A percentile compares a stretch with the other conserved stretches of the same genome.
These are phyloP conservation scores for Drusus annulatus DNA, from an alignment of 1,140 invertebrate genomes.

Conservation along the genomic window DNA sequence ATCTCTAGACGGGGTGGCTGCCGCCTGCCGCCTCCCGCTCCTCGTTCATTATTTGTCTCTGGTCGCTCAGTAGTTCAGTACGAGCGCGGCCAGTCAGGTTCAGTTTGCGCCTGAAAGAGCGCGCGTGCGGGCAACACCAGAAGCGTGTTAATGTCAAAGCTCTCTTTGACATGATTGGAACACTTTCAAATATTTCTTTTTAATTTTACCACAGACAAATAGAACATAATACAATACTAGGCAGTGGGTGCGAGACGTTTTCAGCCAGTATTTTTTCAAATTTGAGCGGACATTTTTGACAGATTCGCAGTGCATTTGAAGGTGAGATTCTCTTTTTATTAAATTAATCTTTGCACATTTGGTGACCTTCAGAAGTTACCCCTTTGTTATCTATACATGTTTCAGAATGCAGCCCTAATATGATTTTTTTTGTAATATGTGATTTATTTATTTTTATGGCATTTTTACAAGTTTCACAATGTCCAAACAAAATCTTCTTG, in stretches of 20 bases:
- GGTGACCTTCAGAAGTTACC: constrained; percentile 25
- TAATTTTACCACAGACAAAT: constrained; percentile 14
- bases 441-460: background rate
- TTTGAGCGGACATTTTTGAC: constrained; percentile 21
- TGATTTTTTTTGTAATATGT: background rate
- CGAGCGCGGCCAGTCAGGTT: constrained; percentile 13
- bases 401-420: too few species aligned
- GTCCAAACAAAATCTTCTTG: background rate
- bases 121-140: constrained; percentile 32
- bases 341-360: constrained; percentile 4
- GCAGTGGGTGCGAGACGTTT: constrained; percentile 1
- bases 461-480: background rate
- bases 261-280: background rate
- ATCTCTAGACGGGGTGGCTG: constrained; percentile 6
- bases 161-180: constrained; percentile 38
- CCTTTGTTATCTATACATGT: background rate
- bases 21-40: background rate
- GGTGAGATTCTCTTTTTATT: constrained; percentile 1
- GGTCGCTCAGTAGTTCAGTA: too few species aligned
- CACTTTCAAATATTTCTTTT: background rate
- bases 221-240: background rate
- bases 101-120: constrained; percentile 26
- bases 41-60: constrained; percentile 7
- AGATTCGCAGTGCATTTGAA: constrained; percentile 30
- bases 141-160: constrained; percentile 30